phyloP scores from a whole-genome alignment of 2,797 vertebrate species.

The Ctenosaura bakeri region DNA sequence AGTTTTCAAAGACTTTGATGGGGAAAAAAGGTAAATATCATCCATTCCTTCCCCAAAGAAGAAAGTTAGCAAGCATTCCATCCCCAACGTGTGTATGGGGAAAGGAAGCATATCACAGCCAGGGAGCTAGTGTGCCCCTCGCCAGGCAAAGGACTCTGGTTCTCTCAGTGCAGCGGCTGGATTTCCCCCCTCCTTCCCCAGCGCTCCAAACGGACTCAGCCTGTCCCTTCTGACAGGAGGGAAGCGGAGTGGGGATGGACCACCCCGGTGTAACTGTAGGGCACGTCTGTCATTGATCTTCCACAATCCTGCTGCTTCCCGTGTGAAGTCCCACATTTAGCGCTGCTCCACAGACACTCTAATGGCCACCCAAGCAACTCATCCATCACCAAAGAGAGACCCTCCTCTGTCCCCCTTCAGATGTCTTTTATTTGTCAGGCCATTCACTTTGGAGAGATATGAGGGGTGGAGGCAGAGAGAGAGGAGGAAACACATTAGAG shows the following conservation, averaged over 20 bases:
- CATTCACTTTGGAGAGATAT: slow-evolving; percentile 25
- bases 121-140: not conserved
- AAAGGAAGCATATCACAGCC: not conserved
- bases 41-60: no score
- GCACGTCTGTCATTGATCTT: not conserved
- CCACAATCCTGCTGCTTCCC: not conserved
- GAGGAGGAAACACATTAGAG: not conserved
- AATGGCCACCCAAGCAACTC: slow-evolving; percentile 7
- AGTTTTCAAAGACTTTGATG: no score
- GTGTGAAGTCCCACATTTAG: not conserved
- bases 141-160: not conserved
- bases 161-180: not conserved
- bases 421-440: not conserved
- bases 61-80: no score
- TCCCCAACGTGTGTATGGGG: no score
- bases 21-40: no score
- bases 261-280: not conserved
- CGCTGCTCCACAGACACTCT: not conserved
- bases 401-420: not conserved
- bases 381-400: slow-evolving; percentile 2
- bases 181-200: not conserved
- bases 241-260: not conserved
- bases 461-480: not conserved
- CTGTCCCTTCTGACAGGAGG: not conserved
- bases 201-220: not conserved